A percentile compares a stretch with the other conserved stretches of the same genome.
These are phyloP conservation scores for Falco berigora DNA, from an alignment of 2,797 vertebrate genomes.

Conservation along the genomic window DNA sequence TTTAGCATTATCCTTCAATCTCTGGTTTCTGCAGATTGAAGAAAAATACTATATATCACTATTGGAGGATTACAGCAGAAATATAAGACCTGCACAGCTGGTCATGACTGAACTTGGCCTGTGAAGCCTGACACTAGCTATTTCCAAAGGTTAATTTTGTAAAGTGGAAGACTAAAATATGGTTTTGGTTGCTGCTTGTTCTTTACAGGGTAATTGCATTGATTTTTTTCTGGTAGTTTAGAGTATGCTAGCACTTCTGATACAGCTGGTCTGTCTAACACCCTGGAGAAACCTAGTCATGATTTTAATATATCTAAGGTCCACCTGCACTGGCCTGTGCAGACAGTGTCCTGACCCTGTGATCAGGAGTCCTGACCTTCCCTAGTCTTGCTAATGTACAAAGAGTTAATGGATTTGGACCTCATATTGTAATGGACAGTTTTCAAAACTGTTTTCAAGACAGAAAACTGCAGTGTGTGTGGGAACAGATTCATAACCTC, in stretches of 20 bases:
- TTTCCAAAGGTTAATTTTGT: not conserved
- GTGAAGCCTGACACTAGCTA: not conserved
- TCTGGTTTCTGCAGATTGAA: not conserved
- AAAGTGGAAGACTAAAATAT: not conserved
- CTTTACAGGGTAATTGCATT: not conserved
- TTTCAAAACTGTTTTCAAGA: not conserved
- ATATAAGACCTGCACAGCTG: not conserved
- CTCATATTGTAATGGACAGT: not conserved
- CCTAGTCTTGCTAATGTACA: not conserved
- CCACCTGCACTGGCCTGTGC: not conserved
- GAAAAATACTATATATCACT: not conserved
- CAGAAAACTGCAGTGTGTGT: not conserved
- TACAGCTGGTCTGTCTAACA: not conserved
- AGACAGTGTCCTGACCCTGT: not conserved
- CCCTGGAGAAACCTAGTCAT: not conserved
- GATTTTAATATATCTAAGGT: not conserved
- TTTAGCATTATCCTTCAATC: not conserved
- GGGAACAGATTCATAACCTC: not conserved
- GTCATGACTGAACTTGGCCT: not conserved
- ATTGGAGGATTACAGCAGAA: not conserved
- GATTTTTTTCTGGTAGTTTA: not conserved
- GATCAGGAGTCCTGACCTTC: not conserved
- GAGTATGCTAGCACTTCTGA: not conserved
- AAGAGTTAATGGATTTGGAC: not conserved
- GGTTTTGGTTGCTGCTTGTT: not conserved